Conservation (phyloP, 2,888 invertebrate species). For the Drosophila gaucha region DNA sequence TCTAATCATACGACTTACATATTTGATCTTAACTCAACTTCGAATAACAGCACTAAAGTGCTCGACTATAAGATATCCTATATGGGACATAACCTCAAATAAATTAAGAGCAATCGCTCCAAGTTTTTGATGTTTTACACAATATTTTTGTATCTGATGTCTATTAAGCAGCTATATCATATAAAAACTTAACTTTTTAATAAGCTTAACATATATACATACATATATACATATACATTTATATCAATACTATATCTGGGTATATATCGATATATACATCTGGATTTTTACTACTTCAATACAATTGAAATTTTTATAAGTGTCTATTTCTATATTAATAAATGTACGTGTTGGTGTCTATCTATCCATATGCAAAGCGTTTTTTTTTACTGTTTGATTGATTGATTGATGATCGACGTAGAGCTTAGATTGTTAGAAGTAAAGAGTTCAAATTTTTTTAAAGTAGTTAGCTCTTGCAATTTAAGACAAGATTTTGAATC, state of each 20-base stretch:
- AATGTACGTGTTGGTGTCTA: conserved; percentile 17
- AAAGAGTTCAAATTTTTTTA: too few relatives aligned
- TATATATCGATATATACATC: not conserved
- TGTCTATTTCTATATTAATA: conserved; percentile 9
- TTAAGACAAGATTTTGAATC: not conserved
- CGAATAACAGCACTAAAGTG: too few relatives aligned
- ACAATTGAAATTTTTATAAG: conserved; percentile 13
- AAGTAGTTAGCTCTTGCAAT: too few relatives aligned
- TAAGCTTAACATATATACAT: not conserved
- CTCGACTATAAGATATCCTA: conserved; percentile 1
- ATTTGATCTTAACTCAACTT: too few relatives aligned
- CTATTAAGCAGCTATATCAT: not conserved
- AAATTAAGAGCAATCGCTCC: not conserved
- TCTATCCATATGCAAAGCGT: not conserved
- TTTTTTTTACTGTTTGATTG: not conserved
- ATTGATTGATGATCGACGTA: not conserved
- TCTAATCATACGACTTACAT: not conserved
- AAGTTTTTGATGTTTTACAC: not conserved
- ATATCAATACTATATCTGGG: not conserved
- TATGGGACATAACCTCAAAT: conserved; percentile 5
- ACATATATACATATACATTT: not conserved
- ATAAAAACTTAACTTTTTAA: not conserved
- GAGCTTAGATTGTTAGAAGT: too few relatives aligned
- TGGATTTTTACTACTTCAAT: conserved; percentile 7
- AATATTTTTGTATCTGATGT: not conserved